Base-by-base conservation (phyloP, 2,113 vertebrate species). In the Eubucco bourcierii region DNA sequence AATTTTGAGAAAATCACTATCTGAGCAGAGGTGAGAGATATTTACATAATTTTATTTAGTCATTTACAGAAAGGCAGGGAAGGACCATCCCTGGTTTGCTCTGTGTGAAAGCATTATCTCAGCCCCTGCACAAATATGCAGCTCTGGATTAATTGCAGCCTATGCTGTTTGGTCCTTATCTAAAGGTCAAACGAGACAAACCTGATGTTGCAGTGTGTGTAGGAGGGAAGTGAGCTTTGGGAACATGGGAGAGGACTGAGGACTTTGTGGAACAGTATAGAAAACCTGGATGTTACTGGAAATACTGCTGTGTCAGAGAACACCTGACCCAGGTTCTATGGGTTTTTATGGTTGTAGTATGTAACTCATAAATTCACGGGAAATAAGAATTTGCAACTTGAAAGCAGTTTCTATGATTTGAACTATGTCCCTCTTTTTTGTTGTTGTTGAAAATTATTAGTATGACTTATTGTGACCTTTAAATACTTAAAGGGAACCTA, bases 21-120 rank as follows among this genome's bases (percentile, higher is more conserved):
- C 64, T 82, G 15, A 21, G 25, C 27, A 76, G 52, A 74, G 15
- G 19, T 1, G 4, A 72, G 64, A 59, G 21, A 10, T 50, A 20
- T 73, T 92, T 70, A 34, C 27, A 63, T 6, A 3, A 4, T 50
- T 83, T 88, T n/a, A 58, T 23, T 8, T 21, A 12, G 3, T 10
- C 4, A 1, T n/a, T 79, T 55, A 15, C 25, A 37, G 47, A 68
- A n/a, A 63, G 28, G 17, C 47, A 31, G 10, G n/a, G 34, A 59
- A 41, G 64, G 80, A 52, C 14, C 20, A 27, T 4, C 50, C 10
- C 6, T 21, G 17, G 6, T 21, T 75, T 0, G 0, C n/a, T 34
- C 24, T 13, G 23, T 15, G 37, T 37, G 65, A 65, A 18, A 47
- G 23, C 9, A 12, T 21, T 12, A 29, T 63, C 46, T 15, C 2